A percentile compares a stretch with the other conserved stretches of the same genome.
Evolutionary conservation across 2,113 vertebrate species (phyloP).

Genomic region (Percopsis transmontana): DNA sequence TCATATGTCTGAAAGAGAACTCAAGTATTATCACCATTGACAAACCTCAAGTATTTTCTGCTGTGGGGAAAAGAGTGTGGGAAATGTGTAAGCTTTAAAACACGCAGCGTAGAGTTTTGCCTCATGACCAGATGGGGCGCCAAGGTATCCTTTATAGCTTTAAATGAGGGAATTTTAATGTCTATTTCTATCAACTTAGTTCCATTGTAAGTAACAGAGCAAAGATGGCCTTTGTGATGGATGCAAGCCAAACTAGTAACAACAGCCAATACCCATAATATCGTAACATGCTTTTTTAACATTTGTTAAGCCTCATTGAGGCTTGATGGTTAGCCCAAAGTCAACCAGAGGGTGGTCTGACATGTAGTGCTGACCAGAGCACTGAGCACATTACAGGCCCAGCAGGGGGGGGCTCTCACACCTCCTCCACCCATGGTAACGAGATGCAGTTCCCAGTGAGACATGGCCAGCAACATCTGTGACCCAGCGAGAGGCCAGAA

Average conservation of each 20-base stretch:
- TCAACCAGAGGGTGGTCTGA: conserved; percentile 5
- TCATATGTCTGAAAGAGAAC: not conserved
- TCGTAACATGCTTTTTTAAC: not conserved
- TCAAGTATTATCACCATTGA: not conserved
- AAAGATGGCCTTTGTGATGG: not conserved
- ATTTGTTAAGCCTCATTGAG: not conserved
- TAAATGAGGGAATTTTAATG: too few relatives aligned
- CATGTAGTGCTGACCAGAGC: conserved; percentile 50
- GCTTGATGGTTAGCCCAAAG: conserved; percentile 25
- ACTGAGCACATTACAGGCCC: conserved; percentile 19
- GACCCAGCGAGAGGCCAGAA: conserved; percentile 56
- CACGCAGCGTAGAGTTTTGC: not conserved
- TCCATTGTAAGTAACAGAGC: not conserved
- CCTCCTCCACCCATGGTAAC: conserved; percentile 50
- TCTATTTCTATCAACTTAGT: not conserved
- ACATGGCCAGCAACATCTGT: conserved; percentile 50
- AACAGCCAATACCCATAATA: not conserved
- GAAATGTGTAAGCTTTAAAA: not conserved
- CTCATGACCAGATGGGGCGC: too few relatives aligned
- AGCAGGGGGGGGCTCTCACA: conserved; percentile 25
- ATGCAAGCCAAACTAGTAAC: not conserved
- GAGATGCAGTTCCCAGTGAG: conserved; percentile 59
- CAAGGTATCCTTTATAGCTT: not conserved
- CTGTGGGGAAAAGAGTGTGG: not conserved
- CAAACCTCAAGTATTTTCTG: not conserved